Percentiles rank a stretch among this genome's conserved stretches.
phyloP scores from a whole-genome alignment of 2,113 vertebrate species.

The Gallinago paraguaiae region DNA sequence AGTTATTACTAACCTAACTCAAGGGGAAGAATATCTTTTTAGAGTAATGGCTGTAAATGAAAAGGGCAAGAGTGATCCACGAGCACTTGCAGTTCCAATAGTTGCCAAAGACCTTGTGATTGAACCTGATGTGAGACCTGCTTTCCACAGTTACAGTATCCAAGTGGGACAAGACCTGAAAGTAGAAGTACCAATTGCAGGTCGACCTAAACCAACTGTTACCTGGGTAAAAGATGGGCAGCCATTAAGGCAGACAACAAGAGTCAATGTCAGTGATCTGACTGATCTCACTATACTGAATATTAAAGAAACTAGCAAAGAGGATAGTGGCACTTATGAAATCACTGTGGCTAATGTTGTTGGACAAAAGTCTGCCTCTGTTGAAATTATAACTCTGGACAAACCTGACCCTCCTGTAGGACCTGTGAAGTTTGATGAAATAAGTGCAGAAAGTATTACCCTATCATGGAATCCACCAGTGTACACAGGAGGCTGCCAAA shows the following conservation, averaged over 20 bases:
- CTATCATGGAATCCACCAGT: constrained; percentile 92
- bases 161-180: constrained; percentile 91
- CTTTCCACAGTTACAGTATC: constrained; percentile 91
- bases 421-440: constrained; percentile 92
- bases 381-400: constrained; percentile 93
- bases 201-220: constrained; percentile 91
- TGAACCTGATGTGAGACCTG: constrained; percentile 91
- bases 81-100: constrained; percentile 89
- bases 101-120: constrained; percentile 94
- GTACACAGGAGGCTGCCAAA: constrained; percentile 91
- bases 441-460: constrained; percentile 93
- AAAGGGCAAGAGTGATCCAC: constrained; percentile 96
- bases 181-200: constrained; percentile 89
- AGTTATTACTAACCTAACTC: constrained; percentile 86
- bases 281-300: constrained; percentile 82
- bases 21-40: constrained; percentile 94
- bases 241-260: constrained; percentile 90
- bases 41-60: constrained; percentile 95
- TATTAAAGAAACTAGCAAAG: constrained; percentile 91
- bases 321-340: constrained; percentile 91
- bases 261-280: constrained; percentile 86
- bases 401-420: constrained; percentile 94
- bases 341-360: constrained; percentile 86
- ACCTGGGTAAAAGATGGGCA: constrained; percentile 91
- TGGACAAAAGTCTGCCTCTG: constrained; percentile 88